phyloP scores from a whole-genome alignment of 2,797 vertebrate genomes.

The Anas capensis region DNA sequence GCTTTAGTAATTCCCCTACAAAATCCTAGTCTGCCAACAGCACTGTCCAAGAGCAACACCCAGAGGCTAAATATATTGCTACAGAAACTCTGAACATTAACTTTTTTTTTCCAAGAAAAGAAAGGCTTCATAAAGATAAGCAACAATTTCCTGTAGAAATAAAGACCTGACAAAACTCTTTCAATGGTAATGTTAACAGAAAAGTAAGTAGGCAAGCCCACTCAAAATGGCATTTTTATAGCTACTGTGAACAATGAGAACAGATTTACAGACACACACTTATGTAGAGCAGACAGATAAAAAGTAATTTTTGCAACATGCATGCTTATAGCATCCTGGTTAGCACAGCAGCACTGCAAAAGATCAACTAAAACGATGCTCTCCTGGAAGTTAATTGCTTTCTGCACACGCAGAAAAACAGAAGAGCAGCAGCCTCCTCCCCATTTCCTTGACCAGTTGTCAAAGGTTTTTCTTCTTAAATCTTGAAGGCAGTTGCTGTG shows the following conservation, averaged over 20 bases:
- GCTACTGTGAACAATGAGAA: not conserved
- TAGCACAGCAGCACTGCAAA: not conserved
- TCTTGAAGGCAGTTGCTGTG: not conserved
- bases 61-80: constrained; percentile 66
- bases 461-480: not conserved
- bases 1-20: not conserved
- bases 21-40: not conserved
- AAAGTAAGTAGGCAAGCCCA: not conserved
- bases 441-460: not conserved
- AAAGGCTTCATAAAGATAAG: not conserved
- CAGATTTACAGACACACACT: fast-evolving
- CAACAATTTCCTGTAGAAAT: not conserved
- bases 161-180: not conserved
- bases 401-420: not conserved
- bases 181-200: not conserved
- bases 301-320: not conserved
- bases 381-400: not conserved
- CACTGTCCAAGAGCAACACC: constrained; percentile 69
- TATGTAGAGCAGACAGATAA: not conserved
- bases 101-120: not conserved
- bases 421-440: not conserved
- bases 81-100: constrained; percentile 21
- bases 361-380: not conserved
- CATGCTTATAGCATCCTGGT: not conserved
- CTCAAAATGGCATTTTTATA: not conserved